phyloP scores from a whole-genome alignment of 2,113 vertebrate species.

The Hippocampus zosterae region DNA sequence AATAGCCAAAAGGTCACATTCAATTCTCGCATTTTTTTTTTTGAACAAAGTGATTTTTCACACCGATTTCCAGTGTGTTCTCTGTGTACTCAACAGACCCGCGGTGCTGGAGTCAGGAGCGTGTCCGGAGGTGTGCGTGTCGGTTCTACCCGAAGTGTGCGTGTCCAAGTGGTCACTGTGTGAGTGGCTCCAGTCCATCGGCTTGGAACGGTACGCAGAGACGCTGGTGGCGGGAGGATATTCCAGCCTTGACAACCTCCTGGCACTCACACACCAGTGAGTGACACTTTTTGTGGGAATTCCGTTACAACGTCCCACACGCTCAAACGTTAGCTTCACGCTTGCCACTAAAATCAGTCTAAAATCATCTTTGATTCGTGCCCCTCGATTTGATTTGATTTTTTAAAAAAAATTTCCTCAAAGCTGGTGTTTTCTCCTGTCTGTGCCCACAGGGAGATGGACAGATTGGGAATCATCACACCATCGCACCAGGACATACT shows the following conservation, averaged over 20 bases:
- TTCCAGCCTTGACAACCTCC: conserved; percentile 87
- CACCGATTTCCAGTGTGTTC: neutral
- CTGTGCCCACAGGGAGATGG: conserved; percentile 79
- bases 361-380: no score
- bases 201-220: conserved; percentile 96
- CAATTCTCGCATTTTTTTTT: no score
- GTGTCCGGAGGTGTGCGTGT: conserved; percentile 87
- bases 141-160: conserved; percentile 82
- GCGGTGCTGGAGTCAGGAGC: conserved; percentile 85
- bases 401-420: no score
- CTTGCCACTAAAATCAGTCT: no score
- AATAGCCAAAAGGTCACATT: neutral
- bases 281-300: conserved; percentile 56
- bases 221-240: conserved; percentile 95
- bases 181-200: conserved; percentile 92
- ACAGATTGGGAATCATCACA: conserved; percentile 87
- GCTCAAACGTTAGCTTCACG: neutral
- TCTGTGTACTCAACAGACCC: conserved; percentile 72
- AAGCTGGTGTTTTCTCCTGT: conserved; percentile 10
- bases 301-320: neutral
- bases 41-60: neutral
- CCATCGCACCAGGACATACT: conserved; percentile 90
- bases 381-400: no score
- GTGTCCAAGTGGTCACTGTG: conserved; percentile 81
- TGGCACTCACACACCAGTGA: conserved; percentile 98